Percentiles rank a stretch among this genome's conserved stretches.
Evolutionary conservation across 2,113 vertebrate species (phyloP).

Genomic region (Phaethornis superciliosus): DNA sequence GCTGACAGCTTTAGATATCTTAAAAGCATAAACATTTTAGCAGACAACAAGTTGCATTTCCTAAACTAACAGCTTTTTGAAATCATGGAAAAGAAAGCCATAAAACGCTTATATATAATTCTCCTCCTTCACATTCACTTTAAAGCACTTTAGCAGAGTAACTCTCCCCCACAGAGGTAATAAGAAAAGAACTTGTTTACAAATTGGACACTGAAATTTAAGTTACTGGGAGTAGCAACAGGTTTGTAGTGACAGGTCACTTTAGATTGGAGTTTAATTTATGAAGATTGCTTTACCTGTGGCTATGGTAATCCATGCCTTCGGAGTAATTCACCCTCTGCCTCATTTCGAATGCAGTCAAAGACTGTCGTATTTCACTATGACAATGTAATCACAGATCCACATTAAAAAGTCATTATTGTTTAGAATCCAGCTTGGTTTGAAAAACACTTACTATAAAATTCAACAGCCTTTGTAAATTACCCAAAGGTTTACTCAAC

Average conservation of each 20-base stretch:
- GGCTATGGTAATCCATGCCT: conserved; percentile 83
- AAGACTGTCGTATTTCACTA: conserved; percentile 91
- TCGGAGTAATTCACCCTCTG: conserved; percentile 88
- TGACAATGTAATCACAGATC: conserved; percentile 99
- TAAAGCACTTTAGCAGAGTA: conserved; percentile 56
- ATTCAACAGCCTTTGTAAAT: conserved; percentile 93
- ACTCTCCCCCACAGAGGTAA: not conserved
- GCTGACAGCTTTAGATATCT: conserved; percentile 13
- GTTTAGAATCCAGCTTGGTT: conserved; percentile 96
- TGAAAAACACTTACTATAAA: conserved; percentile 97
- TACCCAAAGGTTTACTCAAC: conserved; percentile 90
- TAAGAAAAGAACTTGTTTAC: conserved; percentile 72
- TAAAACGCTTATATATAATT: not conserved
- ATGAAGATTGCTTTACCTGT: conserved; percentile 96
- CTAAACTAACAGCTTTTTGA: conserved; percentile 21
- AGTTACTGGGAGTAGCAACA: conserved; percentile 76
- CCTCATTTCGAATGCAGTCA: conserved; percentile 89
- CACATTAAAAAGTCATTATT: conserved; percentile 99
- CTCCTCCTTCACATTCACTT: not conserved
- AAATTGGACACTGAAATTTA: conserved; percentile 72
- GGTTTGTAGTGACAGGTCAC: conserved; percentile 83
- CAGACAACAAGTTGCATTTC: conserved; percentile 42
- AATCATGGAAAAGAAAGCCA: conserved; percentile 35
- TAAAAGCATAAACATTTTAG: conserved; percentile 53
- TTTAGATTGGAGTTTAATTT: conserved; percentile 98